Evolutionary conservation across 1,140 invertebrate genomes (phyloP).

Genomic region (Parapsyche elsis): DNA sequence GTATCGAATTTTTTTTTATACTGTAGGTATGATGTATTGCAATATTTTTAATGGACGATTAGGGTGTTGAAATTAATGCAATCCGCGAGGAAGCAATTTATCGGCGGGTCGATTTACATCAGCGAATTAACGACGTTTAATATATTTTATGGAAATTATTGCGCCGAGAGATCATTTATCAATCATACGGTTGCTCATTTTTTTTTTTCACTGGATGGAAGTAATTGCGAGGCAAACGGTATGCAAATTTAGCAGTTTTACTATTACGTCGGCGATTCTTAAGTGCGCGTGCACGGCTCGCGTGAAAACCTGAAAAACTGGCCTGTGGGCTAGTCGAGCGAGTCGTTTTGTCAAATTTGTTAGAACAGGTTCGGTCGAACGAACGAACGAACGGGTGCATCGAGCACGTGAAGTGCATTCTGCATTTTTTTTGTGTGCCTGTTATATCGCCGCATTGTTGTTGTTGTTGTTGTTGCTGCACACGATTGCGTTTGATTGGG

Average conservation of each 20-base stretch:
- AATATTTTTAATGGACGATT: too few species aligned
- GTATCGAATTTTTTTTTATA: too few species aligned
- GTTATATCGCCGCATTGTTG: background rate
- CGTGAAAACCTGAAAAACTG: conserved; percentile 42
- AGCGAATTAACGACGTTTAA: too few species aligned
- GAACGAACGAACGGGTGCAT: conserved; percentile 26
- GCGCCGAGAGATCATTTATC: too few species aligned
- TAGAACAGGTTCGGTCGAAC: conserved; percentile 28
- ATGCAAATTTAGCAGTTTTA: conserved; percentile 31
- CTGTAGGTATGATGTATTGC: too few species aligned
- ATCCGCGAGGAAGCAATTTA: too few species aligned
- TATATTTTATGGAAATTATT: too few species aligned
- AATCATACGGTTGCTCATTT: too few species aligned
- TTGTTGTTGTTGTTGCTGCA: conserved; percentile 1
- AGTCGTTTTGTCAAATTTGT: conserved; percentile 39
- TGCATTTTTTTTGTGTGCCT: background rate
- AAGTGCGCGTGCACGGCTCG: conserved; percentile 25
- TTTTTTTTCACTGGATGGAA: too few species aligned
- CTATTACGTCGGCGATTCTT: background rate
- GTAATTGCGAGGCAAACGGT: background rate
- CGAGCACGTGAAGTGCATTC: conserved; percentile 38
- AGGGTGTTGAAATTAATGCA: too few species aligned
- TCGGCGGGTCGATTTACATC: too few species aligned
- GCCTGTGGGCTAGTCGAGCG: conserved; percentile 24
- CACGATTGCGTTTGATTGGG: background rate